A percentile compares a stretch with the other conserved stretches of the same genome.
Evolutionary conservation across 2,797 vertebrate species (phyloP).

Genomic region (Gila robusta): DNA sequence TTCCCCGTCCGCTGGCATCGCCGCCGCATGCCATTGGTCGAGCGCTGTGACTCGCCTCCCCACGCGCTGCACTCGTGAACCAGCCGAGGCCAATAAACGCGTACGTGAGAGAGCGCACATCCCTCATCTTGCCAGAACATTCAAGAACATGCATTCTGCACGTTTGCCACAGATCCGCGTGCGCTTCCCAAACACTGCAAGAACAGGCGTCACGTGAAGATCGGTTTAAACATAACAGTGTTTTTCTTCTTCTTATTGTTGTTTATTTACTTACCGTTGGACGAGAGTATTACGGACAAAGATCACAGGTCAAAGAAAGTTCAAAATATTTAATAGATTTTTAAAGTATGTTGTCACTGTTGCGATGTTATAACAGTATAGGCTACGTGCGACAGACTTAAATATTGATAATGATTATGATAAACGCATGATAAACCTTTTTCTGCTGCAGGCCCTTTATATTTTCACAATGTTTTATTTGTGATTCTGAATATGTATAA

Average conservation of each 20-base stretch:
- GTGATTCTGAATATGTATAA: not conserved
- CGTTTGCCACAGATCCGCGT: conserved; percentile 1
- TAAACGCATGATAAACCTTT: not conserved
- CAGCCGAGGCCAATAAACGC: conserved; percentile 19
- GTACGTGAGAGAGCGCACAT: conserved; percentile 63
- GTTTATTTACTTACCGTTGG: not conserved
- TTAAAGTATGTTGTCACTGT: no score
- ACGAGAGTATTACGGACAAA: not conserved
- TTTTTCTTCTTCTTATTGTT: not conserved
- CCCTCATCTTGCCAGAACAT: not conserved
- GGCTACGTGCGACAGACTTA: not conserved
- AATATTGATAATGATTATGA: not conserved
- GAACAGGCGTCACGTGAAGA: not conserved
- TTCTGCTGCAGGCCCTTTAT: not conserved
- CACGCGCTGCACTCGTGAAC: conserved; percentile 37
- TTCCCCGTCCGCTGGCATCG: conserved; percentile 13
- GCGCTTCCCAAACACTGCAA: not conserved
- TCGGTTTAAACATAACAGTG: not conserved
- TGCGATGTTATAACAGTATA: not conserved
- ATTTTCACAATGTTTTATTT: not conserved
- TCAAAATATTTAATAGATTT: not conserved
- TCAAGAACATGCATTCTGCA: conserved; percentile 29
- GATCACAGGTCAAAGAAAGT: not conserved
- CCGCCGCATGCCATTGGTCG: conserved; percentile 40
- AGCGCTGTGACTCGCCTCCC: conserved; percentile 32